Base-by-base conservation (phyloP, 2,113 vertebrate species). In the Colaptes auratus region DNA sequence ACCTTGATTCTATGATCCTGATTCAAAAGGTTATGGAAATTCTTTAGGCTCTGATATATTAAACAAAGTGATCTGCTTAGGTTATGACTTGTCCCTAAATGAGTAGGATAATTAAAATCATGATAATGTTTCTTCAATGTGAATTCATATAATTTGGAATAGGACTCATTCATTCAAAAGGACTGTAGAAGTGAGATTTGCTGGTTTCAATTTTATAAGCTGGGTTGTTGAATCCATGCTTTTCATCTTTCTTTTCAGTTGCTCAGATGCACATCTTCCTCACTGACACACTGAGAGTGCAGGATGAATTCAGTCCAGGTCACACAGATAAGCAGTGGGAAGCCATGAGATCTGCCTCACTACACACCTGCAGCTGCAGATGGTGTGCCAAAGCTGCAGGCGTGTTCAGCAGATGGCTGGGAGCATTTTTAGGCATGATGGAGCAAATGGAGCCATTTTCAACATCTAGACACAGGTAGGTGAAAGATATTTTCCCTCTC, bases 91-190 rank as follows among this genome's bases (percentile, higher is more conserved):
- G 64, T 24, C 4, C 63, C 50, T 58, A 94, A 92, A 71, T 42
- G 56, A 27, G 31, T 46, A 42, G 27, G 21, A 73, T 66, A 88
- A 93, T 82, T 46, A 46, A 95, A 93, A 89, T 75, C 12, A 72
- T 85, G 27, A 60, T 46, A 72, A 69, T 64, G 83, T 93, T 94
- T 93, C 50, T 81, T 74, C 55, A n/a, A 44, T 50, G 33, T 1
- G 12, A 59, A 71, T 72, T 89, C 21, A 79, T 74, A 79, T 59
- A 83, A 65, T 70, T 87, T 95, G 74, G 73, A 73, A 52, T 78
- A 59, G 12, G 39, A 71, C 76, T 88, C 70, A 70, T 30, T 86
- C 39, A 19, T 48, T 93, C 60, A 31, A 56, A 91, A 88, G 25
- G 18, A 20, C 66, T 58, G 30, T 55, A 72, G 90, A 82, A 79